Base-by-base conservation (phyloP, 2,888 invertebrate genomes). In the Fissipunctia ypsillon region DNA sequence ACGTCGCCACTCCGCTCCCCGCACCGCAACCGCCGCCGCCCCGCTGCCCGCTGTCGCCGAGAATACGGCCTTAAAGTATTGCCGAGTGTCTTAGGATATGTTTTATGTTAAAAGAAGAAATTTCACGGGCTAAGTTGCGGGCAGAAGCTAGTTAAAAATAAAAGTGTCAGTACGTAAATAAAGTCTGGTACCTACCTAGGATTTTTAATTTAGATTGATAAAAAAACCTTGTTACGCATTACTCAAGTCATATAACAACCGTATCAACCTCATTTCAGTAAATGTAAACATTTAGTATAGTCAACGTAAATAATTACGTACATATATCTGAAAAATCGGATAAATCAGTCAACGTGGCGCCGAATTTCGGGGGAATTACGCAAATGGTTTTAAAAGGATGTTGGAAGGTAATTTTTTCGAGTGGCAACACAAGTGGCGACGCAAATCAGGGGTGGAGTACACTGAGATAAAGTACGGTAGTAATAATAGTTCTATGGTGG, bases 361-460 rank as follows among this genome's bases (percentile, higher is more conserved):
- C 57, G 67, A 76, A 81, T 81, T 82, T 83, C 70, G 63, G 69
- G 31, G 69, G 67, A 72, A 77, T 84, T 83, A 81, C 75, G 78
- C 52, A 85, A 89, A 86, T 81, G 78, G 57, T 84, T 84, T 31
- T 74, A 75, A 80, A 85, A 70, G 57, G 84, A 83, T 81, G 81
- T 84, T 67, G 68, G 77, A 76, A 88, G 87, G 91, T 90, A 91
- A 90, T 91, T 91, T 90, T 89, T 87, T 88, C 84, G 84, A 92
- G 90, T 84, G 76, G 83, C 75, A 84, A 52, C 88, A 87, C 80
- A 79, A 88, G 88, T 84, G 83, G 80, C 31, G 68, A 66, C 28
- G 71, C 45, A 38, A 64, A 71, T 60, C 48, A 43, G 48, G 73
- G 72, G 65, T 60, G 61, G 64, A 83, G 74, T 48, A n/a, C n/a